A percentile compares a stretch with the other conserved stretches of the same genome.
These are phyloP conservation scores for Hemitrygon akajei DNA, from an alignment of 2,797 vertebrate species.

Conservation along the genomic window DNA sequence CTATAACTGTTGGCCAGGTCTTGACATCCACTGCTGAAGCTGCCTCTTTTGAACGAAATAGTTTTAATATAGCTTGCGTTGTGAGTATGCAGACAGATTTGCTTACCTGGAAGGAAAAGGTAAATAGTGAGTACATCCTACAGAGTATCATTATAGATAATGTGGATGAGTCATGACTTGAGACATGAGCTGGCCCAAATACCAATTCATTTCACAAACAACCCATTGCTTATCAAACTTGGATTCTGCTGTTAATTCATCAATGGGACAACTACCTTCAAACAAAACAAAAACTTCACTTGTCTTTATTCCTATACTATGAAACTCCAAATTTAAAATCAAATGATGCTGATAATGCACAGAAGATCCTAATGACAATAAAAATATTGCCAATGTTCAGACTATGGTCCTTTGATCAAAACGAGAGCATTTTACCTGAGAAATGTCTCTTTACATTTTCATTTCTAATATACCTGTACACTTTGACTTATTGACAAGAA, in stretches of 20 bases:
- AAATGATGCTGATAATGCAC: background rate
- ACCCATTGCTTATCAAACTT: background rate
- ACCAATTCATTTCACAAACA: background rate
- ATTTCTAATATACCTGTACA: background rate
- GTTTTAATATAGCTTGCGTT: slow-evolving; percentile 87
- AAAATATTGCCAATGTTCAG: background rate
- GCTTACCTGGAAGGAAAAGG: slow-evolving; percentile 69
- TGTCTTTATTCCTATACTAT: background rate
- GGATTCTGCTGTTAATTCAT: background rate
- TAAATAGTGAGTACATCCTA: background rate
- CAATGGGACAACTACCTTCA: background rate
- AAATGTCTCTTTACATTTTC: background rate
- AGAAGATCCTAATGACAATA: background rate
- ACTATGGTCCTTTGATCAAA: background rate
- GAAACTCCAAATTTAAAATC: background rate
- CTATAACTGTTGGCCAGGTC: slow-evolving; percentile 85
- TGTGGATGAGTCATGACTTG: background rate
- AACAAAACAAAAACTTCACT: background rate
- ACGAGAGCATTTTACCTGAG: background rate
- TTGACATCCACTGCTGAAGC: slow-evolving; percentile 81
- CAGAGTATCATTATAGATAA: background rate
- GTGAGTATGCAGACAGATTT: slow-evolving; percentile 88
- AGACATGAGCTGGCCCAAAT: background rate
- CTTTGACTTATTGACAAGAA: background rate
- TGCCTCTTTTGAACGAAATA: slow-evolving; percentile 91